Conservation (phyloP, 2,113 vertebrate species). For the Anser cygnoides region DNA sequence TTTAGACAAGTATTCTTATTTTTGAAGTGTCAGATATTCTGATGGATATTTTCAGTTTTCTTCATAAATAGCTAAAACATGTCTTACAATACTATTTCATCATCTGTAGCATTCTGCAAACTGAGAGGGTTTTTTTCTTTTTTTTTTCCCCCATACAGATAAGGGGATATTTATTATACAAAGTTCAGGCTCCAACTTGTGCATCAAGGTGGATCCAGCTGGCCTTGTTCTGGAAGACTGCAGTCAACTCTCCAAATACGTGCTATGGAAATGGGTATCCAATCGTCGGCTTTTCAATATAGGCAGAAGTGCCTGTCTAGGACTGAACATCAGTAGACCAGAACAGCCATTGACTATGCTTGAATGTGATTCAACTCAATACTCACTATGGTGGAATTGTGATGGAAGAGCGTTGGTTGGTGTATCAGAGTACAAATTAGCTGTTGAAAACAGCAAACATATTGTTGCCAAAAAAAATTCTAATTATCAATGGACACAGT, state of each 20-base stretch:
- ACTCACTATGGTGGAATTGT: constrained; percentile 86
- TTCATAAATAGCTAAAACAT: not conserved
- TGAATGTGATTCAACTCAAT: constrained; percentile 80
- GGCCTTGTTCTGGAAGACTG: constrained; percentile 84
- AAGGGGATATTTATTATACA: constrained; percentile 89
- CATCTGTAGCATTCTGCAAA: not conserved
- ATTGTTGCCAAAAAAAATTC: constrained; percentile 79
- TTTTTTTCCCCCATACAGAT: constrained; percentile 60
- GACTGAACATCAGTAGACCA: constrained; percentile 79
- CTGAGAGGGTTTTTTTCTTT: not conserved
- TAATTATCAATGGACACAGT: constrained; percentile 82
- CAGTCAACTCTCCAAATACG: constrained; percentile 72
- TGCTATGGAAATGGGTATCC: constrained; percentile 97
- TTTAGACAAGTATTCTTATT: not conserved
- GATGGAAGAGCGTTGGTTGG: constrained; percentile 77
- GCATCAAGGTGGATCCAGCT: constrained; percentile 76
- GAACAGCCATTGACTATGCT: constrained; percentile 80
- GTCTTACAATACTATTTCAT: not conserved
- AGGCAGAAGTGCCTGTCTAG: constrained; percentile 85
- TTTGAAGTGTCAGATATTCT: not conserved
- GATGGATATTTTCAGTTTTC: not conserved
- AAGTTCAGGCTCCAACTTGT: constrained; percentile 79
- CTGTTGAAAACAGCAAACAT: constrained; percentile 59
- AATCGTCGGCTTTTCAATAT: constrained; percentile 87
- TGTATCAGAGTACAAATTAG: constrained; percentile 79